Percentiles rank a stretch among this genome's conserved stretches.
These are phyloP conservation scores for Neomonachus schauinslandi DNA, from an alignment of 2,113 vertebrate species.

Conservation along the genomic window DNA sequence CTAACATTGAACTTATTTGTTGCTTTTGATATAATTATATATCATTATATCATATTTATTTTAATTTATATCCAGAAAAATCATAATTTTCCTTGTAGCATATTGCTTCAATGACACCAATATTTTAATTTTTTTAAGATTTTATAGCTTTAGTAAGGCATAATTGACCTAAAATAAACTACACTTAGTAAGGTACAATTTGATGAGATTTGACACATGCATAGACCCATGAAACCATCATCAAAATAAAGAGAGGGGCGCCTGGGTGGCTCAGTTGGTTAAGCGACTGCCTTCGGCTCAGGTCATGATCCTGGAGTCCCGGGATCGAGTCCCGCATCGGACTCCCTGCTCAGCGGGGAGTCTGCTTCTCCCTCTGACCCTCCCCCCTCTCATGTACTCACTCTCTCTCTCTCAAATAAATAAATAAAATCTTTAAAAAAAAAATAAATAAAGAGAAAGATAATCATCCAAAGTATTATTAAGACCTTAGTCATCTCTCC, in stretches of 20 bases:
- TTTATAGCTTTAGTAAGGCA: background rate
- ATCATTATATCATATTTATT: background rate
- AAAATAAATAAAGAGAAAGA: background rate
- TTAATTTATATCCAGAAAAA: background rate
- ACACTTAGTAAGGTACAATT: background rate
- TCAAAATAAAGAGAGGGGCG: background rate
- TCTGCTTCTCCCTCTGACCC: no score
- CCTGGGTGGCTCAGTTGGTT: no score
- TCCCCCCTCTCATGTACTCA: no score
- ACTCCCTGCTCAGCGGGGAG: no score
- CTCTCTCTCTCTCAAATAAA: no score
- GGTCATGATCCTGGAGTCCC: no score
- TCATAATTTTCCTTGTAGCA: background rate
- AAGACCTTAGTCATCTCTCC: background rate
- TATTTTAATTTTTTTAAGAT: background rate
- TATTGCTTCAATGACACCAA: background rate
- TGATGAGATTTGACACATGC: background rate
- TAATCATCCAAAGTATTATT: background rate
- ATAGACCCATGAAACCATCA: background rate
- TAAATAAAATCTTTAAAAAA: no score
- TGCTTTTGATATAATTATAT: background rate
- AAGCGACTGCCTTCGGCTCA: no score
- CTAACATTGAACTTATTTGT: background rate
- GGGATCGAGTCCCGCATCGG: no score
- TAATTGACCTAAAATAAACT: background rate